Evolutionary conservation across 2,888 invertebrate species (phyloP).

Genomic region (Diabrotica balteata): DNA sequence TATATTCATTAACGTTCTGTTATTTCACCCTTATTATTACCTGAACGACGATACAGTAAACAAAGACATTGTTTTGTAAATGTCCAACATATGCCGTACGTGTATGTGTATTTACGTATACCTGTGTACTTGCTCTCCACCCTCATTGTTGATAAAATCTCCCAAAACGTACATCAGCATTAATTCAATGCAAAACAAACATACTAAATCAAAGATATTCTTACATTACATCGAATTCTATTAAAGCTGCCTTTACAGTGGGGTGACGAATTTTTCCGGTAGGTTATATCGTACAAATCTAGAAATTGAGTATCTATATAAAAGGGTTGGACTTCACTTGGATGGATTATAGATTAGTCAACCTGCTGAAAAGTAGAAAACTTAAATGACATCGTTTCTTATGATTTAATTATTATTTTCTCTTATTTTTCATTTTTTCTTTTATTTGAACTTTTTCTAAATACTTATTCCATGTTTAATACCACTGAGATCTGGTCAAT

Average conservation of each 20-base stretch:
- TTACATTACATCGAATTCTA: constrained; percentile 38
- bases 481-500: too few relatives aligned
- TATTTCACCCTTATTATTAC: constrained; percentile 26
- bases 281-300: too few relatives aligned
- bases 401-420: too few relatives aligned
- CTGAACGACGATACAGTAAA: constrained; percentile 23
- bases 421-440: too few relatives aligned
- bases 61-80: constrained; percentile 28
- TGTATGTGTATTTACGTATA: constrained; percentile 17
- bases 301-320: too few relatives aligned
- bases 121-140: constrained; percentile 20
- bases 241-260: constrained; percentile 25
- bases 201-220: constrained; percentile 41
- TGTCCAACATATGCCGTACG: constrained; percentile 17
- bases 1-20: constrained; percentile 8
- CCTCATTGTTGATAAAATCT: constrained; percentile 37
- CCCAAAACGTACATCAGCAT: constrained; percentile 35
- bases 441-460: too few relatives aligned
- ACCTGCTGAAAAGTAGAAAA: too few relatives aligned
- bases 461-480: too few relatives aligned
- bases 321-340: too few relatives aligned
- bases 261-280: background rate
- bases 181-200: constrained; percentile 42
- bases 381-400: too few relatives aligned
- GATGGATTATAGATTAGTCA: too few relatives aligned